phyloP scores from a whole-genome alignment of 1,140 invertebrate genomes.

The Dermatophagoides farinae region DNA sequence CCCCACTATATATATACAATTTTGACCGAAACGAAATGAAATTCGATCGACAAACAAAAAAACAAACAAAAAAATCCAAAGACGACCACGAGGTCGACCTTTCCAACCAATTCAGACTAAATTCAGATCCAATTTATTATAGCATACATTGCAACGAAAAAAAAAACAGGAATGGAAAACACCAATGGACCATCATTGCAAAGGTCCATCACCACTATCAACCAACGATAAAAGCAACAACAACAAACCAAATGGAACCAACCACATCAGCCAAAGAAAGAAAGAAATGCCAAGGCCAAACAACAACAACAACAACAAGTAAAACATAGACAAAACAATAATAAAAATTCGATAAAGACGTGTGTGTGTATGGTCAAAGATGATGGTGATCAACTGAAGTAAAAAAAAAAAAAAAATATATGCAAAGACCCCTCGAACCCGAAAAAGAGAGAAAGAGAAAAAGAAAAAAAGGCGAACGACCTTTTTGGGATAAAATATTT shows the following conservation, averaged over 20 bases:
- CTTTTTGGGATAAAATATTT: not conserved
- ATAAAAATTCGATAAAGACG: not conserved
- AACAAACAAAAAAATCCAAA: too few species aligned
- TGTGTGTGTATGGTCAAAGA: too few species aligned
- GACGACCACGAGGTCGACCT: too few species aligned
- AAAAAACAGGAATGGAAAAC: too few species aligned
- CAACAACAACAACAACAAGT: not conserved
- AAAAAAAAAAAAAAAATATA: not conserved
- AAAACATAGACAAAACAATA: not conserved
- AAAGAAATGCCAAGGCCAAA: conserved; percentile 9
- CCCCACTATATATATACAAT: too few species aligned
- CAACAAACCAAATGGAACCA: not conserved
- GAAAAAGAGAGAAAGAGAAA: not conserved
- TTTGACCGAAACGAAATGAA: too few species aligned
- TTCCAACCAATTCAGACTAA: too few species aligned
- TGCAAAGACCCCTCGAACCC: not conserved
- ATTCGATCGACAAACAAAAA: too few species aligned
- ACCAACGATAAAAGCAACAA: not conserved
- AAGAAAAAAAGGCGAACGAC: conserved; percentile 3
- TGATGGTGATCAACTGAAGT: not conserved
- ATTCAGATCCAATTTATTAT: too few species aligned
- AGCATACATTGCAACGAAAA: too few species aligned
- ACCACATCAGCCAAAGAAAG: not conserved
- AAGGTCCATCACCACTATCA: not conserved
- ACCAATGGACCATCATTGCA: too few species aligned